A percentile compares a stretch with the other conserved stretches of the same genome.
Conservation (phyloP, 2,113 vertebrate species). For the Python bivittatus region DNA sequence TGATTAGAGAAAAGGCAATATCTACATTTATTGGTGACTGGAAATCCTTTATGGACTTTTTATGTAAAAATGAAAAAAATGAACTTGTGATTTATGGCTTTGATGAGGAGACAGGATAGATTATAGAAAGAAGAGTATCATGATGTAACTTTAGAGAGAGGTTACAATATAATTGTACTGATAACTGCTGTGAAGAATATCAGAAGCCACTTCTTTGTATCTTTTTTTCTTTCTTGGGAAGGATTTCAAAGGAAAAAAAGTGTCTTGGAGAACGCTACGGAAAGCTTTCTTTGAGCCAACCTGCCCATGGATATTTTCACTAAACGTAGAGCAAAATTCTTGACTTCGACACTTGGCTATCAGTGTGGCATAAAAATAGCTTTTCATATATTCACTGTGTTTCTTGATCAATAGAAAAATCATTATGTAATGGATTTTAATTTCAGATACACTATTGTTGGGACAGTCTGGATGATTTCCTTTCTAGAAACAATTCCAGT, state of each 20-base stretch:
- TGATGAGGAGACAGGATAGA: too few relatives aligned
- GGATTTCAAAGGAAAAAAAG: not conserved
- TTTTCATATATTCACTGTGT: constrained; percentile 4
- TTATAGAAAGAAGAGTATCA: too few relatives aligned
- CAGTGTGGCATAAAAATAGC: not conserved
- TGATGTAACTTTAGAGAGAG: too few relatives aligned
- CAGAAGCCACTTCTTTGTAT: too few relatives aligned
- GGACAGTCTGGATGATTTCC: not conserved
- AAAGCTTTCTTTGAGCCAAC: not conserved
- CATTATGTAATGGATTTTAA: constrained; percentile 7
- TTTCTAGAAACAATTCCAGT: constrained; percentile 22
- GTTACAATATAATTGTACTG: too few relatives aligned
- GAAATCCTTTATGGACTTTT: too few relatives aligned
- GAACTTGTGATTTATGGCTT: too few relatives aligned
- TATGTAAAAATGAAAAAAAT: too few relatives aligned
- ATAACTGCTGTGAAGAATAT: too few relatives aligned
- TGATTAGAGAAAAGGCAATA: too few relatives aligned
- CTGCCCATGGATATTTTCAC: not conserved
- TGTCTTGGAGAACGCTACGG: not conserved
- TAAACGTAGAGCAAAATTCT: not conserved
- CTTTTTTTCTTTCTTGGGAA: too few relatives aligned
- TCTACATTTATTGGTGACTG: too few relatives aligned
- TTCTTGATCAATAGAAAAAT: not conserved
- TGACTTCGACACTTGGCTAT: not conserved
- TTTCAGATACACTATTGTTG: not conserved